These are phyloP conservation scores for Malurus splendens DNA, from an alignment of 2,797 vertebrate species.

Conservation along the genomic window DNA sequence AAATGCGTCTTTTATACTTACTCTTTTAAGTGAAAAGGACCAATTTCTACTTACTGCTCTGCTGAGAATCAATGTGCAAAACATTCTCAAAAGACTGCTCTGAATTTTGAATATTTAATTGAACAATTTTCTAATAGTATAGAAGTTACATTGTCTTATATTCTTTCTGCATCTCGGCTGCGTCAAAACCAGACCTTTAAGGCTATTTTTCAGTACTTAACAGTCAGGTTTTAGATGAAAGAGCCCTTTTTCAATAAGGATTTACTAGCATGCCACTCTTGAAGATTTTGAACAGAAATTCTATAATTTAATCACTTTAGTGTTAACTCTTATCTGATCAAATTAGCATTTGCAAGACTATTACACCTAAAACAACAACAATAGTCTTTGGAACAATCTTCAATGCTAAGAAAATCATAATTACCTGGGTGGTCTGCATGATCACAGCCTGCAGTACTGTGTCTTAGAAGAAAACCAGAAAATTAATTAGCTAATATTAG, in stretches of 20 bases:
- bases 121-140: not conserved
- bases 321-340: slow-evolving; percentile 17
- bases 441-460: slow-evolving; percentile 33
- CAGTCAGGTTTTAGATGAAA: slow-evolving; percentile 12
- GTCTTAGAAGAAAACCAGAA: slow-evolving; percentile 20
- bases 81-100: not conserved
- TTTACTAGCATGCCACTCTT: slow-evolving; percentile 15
- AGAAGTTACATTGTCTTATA: not conserved
- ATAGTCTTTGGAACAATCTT: slow-evolving; percentile 6
- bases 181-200: not conserved
- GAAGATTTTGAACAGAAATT: slow-evolving; percentile 20
- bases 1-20: not conserved
- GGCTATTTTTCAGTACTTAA: not conserved
- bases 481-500: slow-evolving; percentile 51
- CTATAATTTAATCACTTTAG: not conserved
- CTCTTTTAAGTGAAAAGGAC: not conserved
- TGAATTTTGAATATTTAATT: slow-evolving; percentile 16
- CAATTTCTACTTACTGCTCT: not conserved
- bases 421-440: slow-evolving; percentile 12
- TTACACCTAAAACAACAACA: slow-evolving; percentile 31
- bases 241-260: not conserved
- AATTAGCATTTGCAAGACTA: slow-evolving; percentile 45
- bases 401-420: slow-evolving; percentile 30
- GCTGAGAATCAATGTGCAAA: not conserved
- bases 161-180: not conserved